Conservation (phyloP, 2,888 invertebrate genomes). For the Aleiodes alternator region DNA sequence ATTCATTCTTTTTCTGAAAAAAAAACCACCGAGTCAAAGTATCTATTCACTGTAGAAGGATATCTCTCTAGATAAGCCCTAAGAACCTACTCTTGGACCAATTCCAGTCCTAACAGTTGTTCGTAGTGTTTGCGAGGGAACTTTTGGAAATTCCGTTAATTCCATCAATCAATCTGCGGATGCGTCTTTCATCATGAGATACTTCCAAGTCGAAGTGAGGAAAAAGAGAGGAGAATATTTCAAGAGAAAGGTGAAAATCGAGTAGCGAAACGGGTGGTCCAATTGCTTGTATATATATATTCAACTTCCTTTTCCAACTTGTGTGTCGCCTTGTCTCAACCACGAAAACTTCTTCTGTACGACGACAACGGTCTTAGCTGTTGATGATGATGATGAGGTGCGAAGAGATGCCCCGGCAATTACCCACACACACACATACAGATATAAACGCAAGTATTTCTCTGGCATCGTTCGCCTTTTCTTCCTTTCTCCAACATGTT, state of each 20-base stretch:
- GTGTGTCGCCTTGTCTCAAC: slow-evolving; percentile 34
- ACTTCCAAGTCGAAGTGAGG: background rate
- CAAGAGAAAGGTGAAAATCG: slow-evolving; percentile 40
- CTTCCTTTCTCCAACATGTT: slow-evolving; percentile 45
- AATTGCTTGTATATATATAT: background rate
- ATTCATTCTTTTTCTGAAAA: no score
- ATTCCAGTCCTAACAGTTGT: no score
- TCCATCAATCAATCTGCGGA: slow-evolving; percentile 52
- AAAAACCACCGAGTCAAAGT: no score
- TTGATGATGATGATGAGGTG: slow-evolving; percentile 76
- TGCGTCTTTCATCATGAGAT: slow-evolving; percentile 29
- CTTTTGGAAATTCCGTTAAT: no score
- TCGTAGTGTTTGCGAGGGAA: no score
- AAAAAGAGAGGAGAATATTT: background rate
- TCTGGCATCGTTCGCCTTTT: slow-evolving; percentile 44
- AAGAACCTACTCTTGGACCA: no score
- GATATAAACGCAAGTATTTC: slow-evolving; percentile 3
- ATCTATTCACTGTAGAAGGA: no score
- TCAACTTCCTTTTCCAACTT: slow-evolving; percentile 39
- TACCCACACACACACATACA: slow-evolving; percentile 59
- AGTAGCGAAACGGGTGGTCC: slow-evolving; percentile 65
- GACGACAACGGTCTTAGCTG: slow-evolving; percentile 66
- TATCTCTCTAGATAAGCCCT: no score
- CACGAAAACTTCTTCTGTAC: slow-evolving; percentile 45
- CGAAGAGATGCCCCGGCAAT: slow-evolving; percentile 75